Conservation (phyloP, 1,140 invertebrate species). For the Drosophila miranda region DNA sequence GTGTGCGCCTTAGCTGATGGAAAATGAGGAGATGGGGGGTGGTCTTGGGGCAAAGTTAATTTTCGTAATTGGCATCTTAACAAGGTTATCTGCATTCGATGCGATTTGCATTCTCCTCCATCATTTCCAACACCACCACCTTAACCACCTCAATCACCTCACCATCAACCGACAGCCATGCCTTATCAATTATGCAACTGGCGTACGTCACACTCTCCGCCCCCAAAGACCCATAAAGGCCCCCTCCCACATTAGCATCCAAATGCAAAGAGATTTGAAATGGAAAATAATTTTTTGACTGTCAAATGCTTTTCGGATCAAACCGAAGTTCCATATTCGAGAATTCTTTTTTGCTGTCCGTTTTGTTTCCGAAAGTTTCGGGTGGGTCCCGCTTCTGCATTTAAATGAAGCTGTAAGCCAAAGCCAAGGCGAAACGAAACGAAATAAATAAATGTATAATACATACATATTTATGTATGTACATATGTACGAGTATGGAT, state of each 20-base stretch:
- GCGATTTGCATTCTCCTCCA: conserved; percentile 50
- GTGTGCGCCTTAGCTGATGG: conserved; percentile 24
- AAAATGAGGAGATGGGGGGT: conserved; percentile 8
- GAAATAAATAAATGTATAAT: conserved; percentile 32
- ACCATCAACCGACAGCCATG: not conserved
- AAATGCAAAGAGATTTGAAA: conserved; percentile 62
- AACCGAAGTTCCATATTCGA: conserved; percentile 74
- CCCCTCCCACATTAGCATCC: conserved; percentile 58
- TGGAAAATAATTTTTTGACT: conserved; percentile 52
- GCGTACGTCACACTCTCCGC: conserved; percentile 51
- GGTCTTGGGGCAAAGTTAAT: conserved; percentile 57
- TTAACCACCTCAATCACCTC: not conserved
- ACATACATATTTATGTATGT: too few species aligned
- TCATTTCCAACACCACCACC: not conserved
- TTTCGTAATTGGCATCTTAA: conserved; percentile 80
- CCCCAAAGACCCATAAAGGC: not conserved
- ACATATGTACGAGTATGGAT: too few species aligned
- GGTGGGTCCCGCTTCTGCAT: conserved; percentile 45
- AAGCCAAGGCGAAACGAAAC: conserved; percentile 32
- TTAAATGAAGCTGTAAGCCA: conserved; percentile 66
- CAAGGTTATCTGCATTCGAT: conserved; percentile 76
- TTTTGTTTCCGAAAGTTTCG: conserved; percentile 19
- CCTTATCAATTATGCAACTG: conserved; percentile 75
- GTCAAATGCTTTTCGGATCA: conserved; percentile 75
- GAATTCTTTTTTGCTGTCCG: conserved; percentile 38